Conservation (phyloP, 2,888 invertebrate species). For the Xylocampa areola region DNA sequence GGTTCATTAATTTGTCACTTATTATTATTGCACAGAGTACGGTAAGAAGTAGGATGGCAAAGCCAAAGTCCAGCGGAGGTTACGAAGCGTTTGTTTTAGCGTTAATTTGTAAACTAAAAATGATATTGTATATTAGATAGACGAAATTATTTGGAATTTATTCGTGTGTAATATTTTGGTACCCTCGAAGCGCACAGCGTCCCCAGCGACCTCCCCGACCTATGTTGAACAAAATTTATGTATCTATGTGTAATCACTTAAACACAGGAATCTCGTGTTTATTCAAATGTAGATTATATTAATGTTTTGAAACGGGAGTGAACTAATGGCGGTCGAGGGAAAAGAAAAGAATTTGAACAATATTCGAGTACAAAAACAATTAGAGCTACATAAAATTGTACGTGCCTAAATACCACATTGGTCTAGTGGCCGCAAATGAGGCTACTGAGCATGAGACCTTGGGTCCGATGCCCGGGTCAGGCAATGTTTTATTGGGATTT, state of each 20-base stretch:
- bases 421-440: no score
- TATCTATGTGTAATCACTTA: slow-evolving; percentile 47
- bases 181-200: slow-evolving; percentile 65
- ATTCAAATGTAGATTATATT: slow-evolving; percentile 60
- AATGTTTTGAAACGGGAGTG: slow-evolving; percentile 57
- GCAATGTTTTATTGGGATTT: no score
- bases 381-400: neutral
- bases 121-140: slow-evolving; percentile 78
- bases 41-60: slow-evolving; percentile 62
- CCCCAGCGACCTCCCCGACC: slow-evolving; percentile 47
- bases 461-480: no score
- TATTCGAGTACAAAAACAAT: neutral
- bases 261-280: slow-evolving; percentile 59
- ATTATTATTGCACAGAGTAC: slow-evolving; percentile 68
- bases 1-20: slow-evolving; percentile 60
- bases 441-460: no score
- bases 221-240: slow-evolving; percentile 34
- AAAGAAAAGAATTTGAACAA: neutral
- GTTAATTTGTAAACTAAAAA: slow-evolving; percentile 71
- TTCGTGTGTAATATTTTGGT: slow-evolving; percentile 43
- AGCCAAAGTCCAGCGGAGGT: slow-evolving; percentile 73
- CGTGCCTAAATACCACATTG: neutral
- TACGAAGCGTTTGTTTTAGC: slow-evolving; percentile 68
- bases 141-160: slow-evolving; percentile 67
- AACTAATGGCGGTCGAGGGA: slow-evolving; percentile 18